Base-by-base conservation (phyloP, 2,797 vertebrate species). In the Mastacembelus armatus region DNA sequence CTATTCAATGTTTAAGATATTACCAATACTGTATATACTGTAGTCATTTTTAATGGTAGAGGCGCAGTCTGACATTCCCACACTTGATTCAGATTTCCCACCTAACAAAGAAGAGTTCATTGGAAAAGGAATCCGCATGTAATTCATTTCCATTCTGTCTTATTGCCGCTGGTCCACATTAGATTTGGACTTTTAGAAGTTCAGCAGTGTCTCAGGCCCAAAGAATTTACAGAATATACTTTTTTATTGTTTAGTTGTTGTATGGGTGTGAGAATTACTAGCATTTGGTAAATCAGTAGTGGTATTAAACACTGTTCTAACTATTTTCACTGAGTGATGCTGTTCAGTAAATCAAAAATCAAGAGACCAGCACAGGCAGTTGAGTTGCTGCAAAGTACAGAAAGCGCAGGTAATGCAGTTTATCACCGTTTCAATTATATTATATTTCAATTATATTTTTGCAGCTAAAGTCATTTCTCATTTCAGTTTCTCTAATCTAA, bases 391-490 rank as follows among this genome's bases (percentile, higher is more conserved):
- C 29, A 24, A 29, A 43, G 18, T 32, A n/a, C n/a, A n/a, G n/a
- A n/a, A n/a, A n/a, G n/a, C n/a, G n/a, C n/a, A n/a, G n/a, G n/a
- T n/a, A n/a, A n/a, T n/a, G n/a, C n/a, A n/a, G n/a, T n/a, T n/a
- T n/a, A n/a, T n/a, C n/a, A n/a, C n/a, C n/a, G n/a, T n/a, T n/a
- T n/a, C n/a, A n/a, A n/a, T n/a, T n/a, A n/a, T n/a, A n/a, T n/a
- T n/a, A n/a, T n/a, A n/a, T n/a, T 14, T 56, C 38, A 59, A 43
- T 32, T 5, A 62, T 18, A 44, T 43, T 38, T 39, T 36, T 29
- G 39, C 16, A 40, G n/a, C 6, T 48, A 7, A n/a, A 35, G 50
- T 1, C 15, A 11, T 45, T 51, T 66, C 26, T 57, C n/a, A 43
- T 11, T 32, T 48, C 2, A 48, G n/a, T 15, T 38, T 45, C 16